Evolutionary conservation across 2,888 invertebrate genomes (phyloP).

Genomic region (Melinaea menophilus): DNA sequence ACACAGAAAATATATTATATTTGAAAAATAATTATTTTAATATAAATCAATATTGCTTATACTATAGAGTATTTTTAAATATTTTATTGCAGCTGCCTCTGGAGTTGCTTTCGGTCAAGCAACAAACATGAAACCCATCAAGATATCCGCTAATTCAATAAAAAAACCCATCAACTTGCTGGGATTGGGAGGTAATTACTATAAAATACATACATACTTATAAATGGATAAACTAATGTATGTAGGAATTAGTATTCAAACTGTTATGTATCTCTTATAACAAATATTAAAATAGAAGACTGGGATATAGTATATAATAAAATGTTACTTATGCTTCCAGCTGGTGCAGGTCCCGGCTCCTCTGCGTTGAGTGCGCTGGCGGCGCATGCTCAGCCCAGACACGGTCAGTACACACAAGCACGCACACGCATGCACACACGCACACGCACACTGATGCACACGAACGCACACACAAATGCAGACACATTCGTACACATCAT

Average conservation of each 20-base stretch:
- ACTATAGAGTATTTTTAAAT: background rate
- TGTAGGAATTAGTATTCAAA: no score
- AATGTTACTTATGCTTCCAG: background rate
- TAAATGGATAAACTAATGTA: no score
- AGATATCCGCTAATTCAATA: conserved; percentile 62
- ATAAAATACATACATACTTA: conserved; percentile 11
- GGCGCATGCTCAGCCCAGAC: background rate
- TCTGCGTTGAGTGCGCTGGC: background rate
- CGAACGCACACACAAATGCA: no score
- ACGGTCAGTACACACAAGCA: background rate
- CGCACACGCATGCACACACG: no score
- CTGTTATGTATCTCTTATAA: no score
- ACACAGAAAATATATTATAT: no score
- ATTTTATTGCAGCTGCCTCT: conserved; percentile 52
- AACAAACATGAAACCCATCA: conserved; percentile 64
- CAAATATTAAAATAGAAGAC: no score
- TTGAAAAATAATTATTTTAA: no score
- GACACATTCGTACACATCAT: no score
- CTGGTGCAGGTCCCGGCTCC: background rate
- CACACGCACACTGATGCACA: no score
- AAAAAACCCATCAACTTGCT: conserved; percentile 46
- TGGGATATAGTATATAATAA: background rate
- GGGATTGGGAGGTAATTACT: conserved; percentile 35
- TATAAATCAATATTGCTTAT: no score
- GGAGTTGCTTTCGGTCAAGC: conserved; percentile 67